Evolutionary conservation across 2,113 vertebrate genomes (phyloP), one percentile per base, ranked within the genome.

Genomic region (Procavia capensis): DNA sequence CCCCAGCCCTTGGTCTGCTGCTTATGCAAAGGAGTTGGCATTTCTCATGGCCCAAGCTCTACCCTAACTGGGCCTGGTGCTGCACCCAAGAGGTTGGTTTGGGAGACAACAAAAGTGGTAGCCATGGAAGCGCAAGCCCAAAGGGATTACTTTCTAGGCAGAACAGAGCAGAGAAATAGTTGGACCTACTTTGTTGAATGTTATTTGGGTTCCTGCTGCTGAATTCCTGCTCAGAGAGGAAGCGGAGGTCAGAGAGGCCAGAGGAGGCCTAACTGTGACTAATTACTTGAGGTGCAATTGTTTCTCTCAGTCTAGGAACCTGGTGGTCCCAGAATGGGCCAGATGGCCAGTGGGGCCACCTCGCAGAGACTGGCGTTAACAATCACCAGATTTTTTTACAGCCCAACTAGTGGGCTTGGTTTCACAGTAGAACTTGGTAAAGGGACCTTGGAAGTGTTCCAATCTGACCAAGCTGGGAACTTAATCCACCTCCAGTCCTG

Each of bases 331-430:
- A 17, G 74, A 34, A 1, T n/a, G 59, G 61, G 17, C 85, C 43
- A 36, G 90, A 31, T 36, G 43, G 19, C 50, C 61, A 17, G 1
- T 24, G 66, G 50, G 41, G 7, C 29, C 83, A 36, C 10, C 22
- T 31, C 0, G 6, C 17, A 14, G 43, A 70, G 8, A 22, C 25
- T 31, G 59, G 76, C 22, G 22, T 41, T 54, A 43, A 70, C 25
- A 17, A 85, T 93, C 80, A 85, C 90, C 79, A 86, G 92, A 91
- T 80, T 94, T 95, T 61, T 63, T 88, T 86, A 29, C 64, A 45
- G 74, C 68, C 82, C 76, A 27, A 2, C 25, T 22, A 3, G 2
- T 36, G 68, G 87, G 66, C 39, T 86, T 76, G 61, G 34, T 66
- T 47, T 66, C 92, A 17, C 43, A 2, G 50, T 29, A 45, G 88